Conservation (phyloP, 2,797 vertebrate genomes). For the Ataeniobius toweri region DNA sequence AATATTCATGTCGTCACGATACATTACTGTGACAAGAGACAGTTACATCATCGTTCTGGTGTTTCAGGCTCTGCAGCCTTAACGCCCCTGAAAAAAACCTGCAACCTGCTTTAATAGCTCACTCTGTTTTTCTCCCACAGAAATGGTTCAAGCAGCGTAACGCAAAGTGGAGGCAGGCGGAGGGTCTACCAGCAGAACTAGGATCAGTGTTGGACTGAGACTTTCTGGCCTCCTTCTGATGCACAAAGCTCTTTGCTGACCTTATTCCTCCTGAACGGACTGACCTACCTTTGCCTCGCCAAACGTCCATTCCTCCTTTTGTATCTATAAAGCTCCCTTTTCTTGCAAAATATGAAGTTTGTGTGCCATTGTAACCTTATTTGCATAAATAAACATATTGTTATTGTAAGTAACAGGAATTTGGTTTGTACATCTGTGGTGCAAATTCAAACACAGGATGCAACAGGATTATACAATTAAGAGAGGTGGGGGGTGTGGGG, state of each 20-base stretch:
- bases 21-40: neutral
- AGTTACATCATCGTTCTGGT: conserved; percentile 36
- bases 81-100: conserved; percentile 1
- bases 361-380: conserved; percentile 67
- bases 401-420: conserved; percentile 46
- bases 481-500: neutral
- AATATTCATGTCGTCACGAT: conserved; percentile 42
- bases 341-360: conserved; percentile 73
- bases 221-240: conserved; percentile 5
- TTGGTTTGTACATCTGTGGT: conserved; percentile 19
- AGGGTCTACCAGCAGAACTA: conserved; percentile 89
- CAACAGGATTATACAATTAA: conserved; percentile 13
- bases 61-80: conserved; percentile 36
- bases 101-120: conserved; percentile 8
- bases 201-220: conserved; percentile 91
- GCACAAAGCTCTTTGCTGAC: conserved; percentile 20
- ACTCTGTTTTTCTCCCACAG: conserved; percentile 66
- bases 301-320: conserved; percentile 23
- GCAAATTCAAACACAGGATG: conserved; percentile 31
- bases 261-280: conserved; percentile 27
- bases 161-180: conserved; percentile 88
- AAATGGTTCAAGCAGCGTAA: conserved; percentile 92
- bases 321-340: conserved; percentile 65
- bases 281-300: conserved; percentile 7
- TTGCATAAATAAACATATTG: conserved; percentile 73